Conservation (phyloP, 2,113 vertebrate species). For the Dromiciops gliroides region DNA sequence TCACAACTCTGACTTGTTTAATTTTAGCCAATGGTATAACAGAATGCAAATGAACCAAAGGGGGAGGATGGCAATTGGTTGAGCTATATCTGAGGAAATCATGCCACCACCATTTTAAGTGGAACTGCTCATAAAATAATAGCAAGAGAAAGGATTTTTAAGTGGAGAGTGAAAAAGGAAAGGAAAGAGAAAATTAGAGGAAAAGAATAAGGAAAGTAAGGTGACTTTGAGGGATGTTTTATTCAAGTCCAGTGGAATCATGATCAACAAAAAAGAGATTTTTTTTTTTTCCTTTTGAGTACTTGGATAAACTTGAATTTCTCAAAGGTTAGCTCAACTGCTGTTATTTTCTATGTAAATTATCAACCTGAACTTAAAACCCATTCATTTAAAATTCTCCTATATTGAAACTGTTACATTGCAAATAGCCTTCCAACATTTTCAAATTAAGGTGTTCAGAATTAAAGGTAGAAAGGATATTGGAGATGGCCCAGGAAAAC, state of each 20-base stretch:
- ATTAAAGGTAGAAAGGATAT: neutral
- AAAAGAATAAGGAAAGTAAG: constrained; percentile 2
- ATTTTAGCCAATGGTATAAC: constrained; percentile 44
- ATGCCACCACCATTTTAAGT: neutral
- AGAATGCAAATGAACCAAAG: constrained; percentile 26
- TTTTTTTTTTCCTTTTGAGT: neutral
- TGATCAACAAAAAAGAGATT: neutral
- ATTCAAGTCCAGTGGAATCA: constrained; percentile 9
- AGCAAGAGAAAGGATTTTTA: neutral
- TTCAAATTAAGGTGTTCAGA: neutral
- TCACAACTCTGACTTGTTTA: constrained; percentile 56
- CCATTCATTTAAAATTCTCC: neutral
- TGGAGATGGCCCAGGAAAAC: neutral
- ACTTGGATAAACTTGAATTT: constrained; percentile 24
- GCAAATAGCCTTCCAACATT: neutral
- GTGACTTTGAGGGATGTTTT: constrained; percentile 14
- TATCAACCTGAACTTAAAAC: neutral
- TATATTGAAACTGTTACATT: constrained; percentile 9
- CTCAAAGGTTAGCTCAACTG: neutral
- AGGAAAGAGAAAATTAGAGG: neutral
- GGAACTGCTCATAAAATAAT: neutral
- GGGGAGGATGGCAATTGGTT: constrained; percentile 4
- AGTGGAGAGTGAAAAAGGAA: neutral
- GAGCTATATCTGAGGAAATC: constrained; percentile 17
- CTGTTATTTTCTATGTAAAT: neutral